Evolutionary conservation across 2,797 vertebrate species (phyloP).

Genomic region (Rhinella marina): DNA sequence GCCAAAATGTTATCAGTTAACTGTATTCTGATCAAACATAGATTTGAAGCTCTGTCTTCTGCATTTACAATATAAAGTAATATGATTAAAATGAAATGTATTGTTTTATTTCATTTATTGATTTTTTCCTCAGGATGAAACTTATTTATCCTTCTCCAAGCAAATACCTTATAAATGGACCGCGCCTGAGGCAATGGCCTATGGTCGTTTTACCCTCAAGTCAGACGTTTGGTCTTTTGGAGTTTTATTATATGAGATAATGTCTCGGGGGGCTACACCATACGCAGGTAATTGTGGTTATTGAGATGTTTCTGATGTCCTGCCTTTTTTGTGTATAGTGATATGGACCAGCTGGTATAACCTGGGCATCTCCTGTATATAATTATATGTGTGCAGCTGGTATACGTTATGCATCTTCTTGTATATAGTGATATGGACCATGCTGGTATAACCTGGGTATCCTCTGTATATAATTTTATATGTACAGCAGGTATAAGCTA

Average conservation of each 20-base stretch:
- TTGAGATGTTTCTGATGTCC: background rate
- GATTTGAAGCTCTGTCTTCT: background rate
- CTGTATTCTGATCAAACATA: background rate
- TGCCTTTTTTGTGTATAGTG: background rate
- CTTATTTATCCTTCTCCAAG: constrained; percentile 76
- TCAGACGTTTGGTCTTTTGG: constrained; percentile 87
- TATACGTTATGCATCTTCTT: too few species aligned
- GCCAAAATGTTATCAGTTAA: background rate
- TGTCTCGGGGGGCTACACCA: constrained; percentile 77
- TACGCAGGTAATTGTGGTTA: constrained; percentile 77
- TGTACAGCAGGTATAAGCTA: too few species aligned
- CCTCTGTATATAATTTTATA: too few species aligned
- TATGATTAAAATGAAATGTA: background rate
- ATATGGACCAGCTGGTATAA: background rate
- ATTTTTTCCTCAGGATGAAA: constrained; percentile 73
- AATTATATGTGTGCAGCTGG: too few species aligned
- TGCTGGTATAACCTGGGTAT: too few species aligned
- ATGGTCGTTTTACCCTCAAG: constrained; percentile 79
- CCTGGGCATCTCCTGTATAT: too few species aligned
- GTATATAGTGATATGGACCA: too few species aligned
- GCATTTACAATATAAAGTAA: background rate
- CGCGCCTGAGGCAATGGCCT: constrained; percentile 80
- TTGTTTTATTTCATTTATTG: too few species aligned
- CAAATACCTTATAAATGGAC: constrained; percentile 84
- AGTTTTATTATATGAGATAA: constrained; percentile 80